Evolutionary conservation across 2,113 vertebrate species (phyloP).

Genomic region (Sylvia atricapilla): DNA sequence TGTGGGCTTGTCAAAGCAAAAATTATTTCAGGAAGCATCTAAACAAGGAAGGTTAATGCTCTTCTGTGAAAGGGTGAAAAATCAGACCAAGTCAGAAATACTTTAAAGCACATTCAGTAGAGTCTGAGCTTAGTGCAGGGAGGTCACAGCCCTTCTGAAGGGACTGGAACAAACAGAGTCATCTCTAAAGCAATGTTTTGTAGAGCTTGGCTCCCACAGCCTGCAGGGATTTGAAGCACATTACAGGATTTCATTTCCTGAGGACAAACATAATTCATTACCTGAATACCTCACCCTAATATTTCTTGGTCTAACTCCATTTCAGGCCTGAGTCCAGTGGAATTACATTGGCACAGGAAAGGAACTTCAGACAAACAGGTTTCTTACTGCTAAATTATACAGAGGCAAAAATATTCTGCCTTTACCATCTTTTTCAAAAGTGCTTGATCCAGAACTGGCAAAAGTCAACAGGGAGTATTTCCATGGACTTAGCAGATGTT

Average conservation of each 20-base stretch:
- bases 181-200: neutral
- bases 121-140: neutral
- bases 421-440: neutral
- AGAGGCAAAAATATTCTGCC: neutral
- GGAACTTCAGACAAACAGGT: neutral
- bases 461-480: neutral
- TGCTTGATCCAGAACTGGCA: neutral
- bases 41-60: neutral
- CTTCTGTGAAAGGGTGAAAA: neutral
- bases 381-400: neutral
- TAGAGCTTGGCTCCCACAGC: neutral
- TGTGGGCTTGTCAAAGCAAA: neutral
- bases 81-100: neutral
- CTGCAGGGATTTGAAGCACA: neutral
- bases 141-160: neutral
- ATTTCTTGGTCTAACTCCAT: neutral
- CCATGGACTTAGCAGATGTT: slow-evolving; percentile 8
- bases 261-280: neutral
- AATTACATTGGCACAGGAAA: neutral
- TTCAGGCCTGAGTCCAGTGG: neutral
- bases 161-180: neutral
- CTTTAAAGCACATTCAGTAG: neutral
- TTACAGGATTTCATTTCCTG: neutral
- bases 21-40: neutral
- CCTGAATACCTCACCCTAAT: neutral